phyloP scores from a whole-genome alignment of 2,888 invertebrate genomes.

The Athrips mouffetella region DNA sequence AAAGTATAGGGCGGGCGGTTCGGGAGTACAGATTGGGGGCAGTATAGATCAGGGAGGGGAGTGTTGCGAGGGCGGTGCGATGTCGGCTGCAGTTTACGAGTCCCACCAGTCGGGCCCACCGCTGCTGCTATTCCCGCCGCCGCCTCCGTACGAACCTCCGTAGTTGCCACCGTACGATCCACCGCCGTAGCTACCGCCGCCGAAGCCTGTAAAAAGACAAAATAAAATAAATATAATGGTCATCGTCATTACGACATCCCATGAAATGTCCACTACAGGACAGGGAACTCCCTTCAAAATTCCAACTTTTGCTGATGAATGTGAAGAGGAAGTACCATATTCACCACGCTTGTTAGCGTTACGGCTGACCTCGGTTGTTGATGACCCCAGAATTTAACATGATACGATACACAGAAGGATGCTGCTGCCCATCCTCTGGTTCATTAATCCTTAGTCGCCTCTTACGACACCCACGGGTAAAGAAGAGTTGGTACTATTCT shows the following conservation, averaged over 20 bases:
- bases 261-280: no score
- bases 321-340: no score
- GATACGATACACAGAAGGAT: no score
- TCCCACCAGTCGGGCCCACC: conserved; percentile 74
- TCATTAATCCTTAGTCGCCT: no score
- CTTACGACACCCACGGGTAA: no score
- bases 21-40: conserved; percentile 7
- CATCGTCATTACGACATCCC: not conserved
- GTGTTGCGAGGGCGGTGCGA: conserved; percentile 21
- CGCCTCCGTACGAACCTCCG: conserved; percentile 68
- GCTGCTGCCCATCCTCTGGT: no score
- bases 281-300: no score
- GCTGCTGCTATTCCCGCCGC: conserved; percentile 69
- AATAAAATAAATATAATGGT: not conserved
- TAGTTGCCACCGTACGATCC: conserved; percentile 68
- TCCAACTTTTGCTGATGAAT: no score
- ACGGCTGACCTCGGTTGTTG: no score
- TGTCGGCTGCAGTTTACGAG: conserved; percentile 54
- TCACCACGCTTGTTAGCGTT: no score
- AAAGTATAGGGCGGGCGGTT: not conserved
- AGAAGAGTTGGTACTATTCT: no score
- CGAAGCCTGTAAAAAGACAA: conserved; percentile 43
- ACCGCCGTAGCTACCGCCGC: conserved; percentile 48
- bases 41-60: conserved; percentile 21
- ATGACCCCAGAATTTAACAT: no score